These are phyloP conservation scores for Cerceris rybyensis DNA, from an alignment of 2,888 invertebrate species.

Conservation along the genomic window DNA sequence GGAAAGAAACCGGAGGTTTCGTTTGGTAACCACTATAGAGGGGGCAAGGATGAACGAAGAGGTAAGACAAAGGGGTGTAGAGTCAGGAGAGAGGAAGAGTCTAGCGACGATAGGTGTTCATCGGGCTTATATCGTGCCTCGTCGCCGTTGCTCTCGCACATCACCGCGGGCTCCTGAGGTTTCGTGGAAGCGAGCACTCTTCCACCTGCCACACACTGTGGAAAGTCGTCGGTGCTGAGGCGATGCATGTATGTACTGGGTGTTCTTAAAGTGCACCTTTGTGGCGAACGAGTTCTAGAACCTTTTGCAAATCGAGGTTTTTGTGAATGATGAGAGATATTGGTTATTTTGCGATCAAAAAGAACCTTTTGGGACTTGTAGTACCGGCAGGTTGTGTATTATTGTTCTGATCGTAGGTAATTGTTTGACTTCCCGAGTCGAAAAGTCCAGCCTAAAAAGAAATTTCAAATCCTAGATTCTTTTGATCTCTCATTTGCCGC, in stretches of 20 bases:
- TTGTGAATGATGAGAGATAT: no score
- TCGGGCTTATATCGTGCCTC: constrained; percentile 45
- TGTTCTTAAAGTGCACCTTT: constrained; percentile 45
- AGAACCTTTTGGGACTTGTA: no score
- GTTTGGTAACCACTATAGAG: no score
- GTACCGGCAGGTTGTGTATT: no score
- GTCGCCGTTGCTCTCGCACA: constrained; percentile 53
- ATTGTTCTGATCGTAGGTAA: no score
- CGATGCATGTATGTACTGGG: constrained; percentile 57
- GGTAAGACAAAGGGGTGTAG: constrained; percentile 48
- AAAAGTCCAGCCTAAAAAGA: no score
- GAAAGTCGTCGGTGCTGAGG: constrained; percentile 45
- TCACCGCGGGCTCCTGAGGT: constrained; percentile 69
- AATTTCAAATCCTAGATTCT: no score
- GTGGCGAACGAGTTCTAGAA: not conserved
- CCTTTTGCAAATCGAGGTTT: no score
- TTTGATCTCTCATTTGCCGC: no score
- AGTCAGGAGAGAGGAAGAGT: constrained; percentile 47
- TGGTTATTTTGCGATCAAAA: no score
- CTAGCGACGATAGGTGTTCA: constrained; percentile 41
- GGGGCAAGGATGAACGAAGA: constrained; percentile 14
- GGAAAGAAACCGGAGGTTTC: not conserved
- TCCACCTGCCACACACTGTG: constrained; percentile 70
- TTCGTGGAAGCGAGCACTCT: constrained; percentile 76
- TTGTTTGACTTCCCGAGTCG: no score